A percentile compares a stretch with the other conserved stretches of the same genome.
These are phyloP conservation scores for Crioceris asparagi DNA, from an alignment of 2,888 invertebrate genomes.

Conservation along the genomic window DNA sequence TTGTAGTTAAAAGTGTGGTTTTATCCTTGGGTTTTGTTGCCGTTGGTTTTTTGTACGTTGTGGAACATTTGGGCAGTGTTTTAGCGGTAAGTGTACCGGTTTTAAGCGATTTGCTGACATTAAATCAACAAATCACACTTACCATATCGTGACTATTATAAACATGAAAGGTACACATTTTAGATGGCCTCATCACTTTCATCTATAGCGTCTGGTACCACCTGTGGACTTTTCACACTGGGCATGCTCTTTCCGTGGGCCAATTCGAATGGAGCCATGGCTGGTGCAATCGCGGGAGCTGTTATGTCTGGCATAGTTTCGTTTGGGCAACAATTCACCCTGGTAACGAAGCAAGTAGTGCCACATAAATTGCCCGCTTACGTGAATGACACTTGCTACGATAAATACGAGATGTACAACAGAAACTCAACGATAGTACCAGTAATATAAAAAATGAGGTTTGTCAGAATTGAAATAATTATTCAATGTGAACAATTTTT, in stretches of 20 bases:
- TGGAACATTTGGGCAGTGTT: slow-evolving; percentile 69
- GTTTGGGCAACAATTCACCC: slow-evolving; percentile 56
- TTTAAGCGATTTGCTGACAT: too few species aligned
- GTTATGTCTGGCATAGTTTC: slow-evolving; percentile 52
- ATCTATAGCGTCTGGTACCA: slow-evolving; percentile 74
- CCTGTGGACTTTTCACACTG: slow-evolving; percentile 72
- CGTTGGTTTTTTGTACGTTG: slow-evolving; percentile 53
- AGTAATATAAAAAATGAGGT: background rate
- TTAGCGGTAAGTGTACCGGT: slow-evolving; percentile 51
- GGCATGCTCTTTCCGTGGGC: slow-evolving; percentile 77
- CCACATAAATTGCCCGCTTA: slow-evolving; percentile 47
- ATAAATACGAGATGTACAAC: slow-evolving; percentile 24
- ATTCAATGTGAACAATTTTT: slow-evolving; percentile 3
- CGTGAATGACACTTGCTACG: slow-evolving; percentile 36
- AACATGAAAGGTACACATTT: too few species aligned
- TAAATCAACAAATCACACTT: too few species aligned
- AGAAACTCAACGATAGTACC: background rate
- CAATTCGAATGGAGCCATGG: slow-evolving; percentile 53
- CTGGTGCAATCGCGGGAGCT: slow-evolving; percentile 51
- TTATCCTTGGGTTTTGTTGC: slow-evolving; percentile 53
- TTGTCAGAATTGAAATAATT: background rate
- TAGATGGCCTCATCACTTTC: slow-evolving; percentile 62
- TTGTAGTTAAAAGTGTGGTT: slow-evolving; percentile 54
- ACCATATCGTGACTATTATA: too few species aligned
- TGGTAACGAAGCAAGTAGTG: slow-evolving; percentile 47